Evolutionary conservation across 2,113 vertebrate species (phyloP), one percentile per base, ranked within the genome.

Genomic region (Embiotoca jacksoni): DNA sequence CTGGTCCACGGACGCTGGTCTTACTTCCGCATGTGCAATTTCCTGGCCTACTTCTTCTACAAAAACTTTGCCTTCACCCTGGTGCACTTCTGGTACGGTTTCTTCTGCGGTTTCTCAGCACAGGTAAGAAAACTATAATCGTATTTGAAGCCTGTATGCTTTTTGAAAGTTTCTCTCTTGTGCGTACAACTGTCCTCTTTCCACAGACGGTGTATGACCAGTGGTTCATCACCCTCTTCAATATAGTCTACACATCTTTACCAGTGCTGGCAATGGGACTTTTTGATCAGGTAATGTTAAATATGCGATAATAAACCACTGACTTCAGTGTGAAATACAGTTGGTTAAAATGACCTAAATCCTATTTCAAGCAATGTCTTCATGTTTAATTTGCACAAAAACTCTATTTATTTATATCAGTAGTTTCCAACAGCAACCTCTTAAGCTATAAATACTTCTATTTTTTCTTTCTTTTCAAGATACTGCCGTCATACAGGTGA

Each of bases 221-320:
- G 86, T 96, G 95, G 95, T 97, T 97, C 86, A 96, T 96, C 70
- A 95, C 95, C 35, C 90, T 96, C 68, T 97, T 95, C 91, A 97
- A 95, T 71, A 95, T 96, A 72, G 94, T 96, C 65, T 97, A 96
- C 77, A 96, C 94, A 3, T 97, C 95, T 4, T 89, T 97, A 72
- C 96, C 96, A 54, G 94, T 97, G 46, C 89, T 97, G 77, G 95
- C 95, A 1, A 95, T 94, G 95, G 96, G 94, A n/a, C 82, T 97
- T 80, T 97, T 97, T 92, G 95, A 96, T 82, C 95, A 97, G 96
- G 95, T 96, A 93, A 11, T 64, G 16, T 65, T 35, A 13, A 36
- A 32, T 41, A 56, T 6, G 3, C 10, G 41, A 58, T 6, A 6
- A 54, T 31, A 31, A 11, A 57, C 32, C 1, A 47, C 8, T 15